Conservation (phyloP, 2,888 invertebrate species). For the Amblyjoppa proteus region DNA sequence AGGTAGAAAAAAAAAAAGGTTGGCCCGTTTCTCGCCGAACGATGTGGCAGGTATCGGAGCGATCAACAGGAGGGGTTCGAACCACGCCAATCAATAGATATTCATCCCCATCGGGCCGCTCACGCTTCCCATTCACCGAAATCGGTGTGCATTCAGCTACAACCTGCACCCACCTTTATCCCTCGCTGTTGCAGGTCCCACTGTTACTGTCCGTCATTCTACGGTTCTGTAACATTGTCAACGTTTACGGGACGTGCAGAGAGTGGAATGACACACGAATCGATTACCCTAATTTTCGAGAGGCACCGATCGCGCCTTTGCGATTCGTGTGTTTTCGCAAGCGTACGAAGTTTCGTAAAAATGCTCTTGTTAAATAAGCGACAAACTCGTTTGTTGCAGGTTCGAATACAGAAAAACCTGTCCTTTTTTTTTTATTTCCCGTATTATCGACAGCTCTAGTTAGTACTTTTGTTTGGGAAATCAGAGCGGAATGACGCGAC, state of each 20-base stretch:
- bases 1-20: constrained; percentile 63
- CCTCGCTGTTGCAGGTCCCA: constrained; percentile 79
- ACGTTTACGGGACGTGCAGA: constrained; percentile 49
- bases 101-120: constrained; percentile 82
- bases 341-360: too few species aligned
- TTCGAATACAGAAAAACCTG: too few species aligned
- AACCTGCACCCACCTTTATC: constrained; percentile 65
- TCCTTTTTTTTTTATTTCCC: too few species aligned
- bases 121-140: constrained; percentile 72
- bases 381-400: too few species aligned
- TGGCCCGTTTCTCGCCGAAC: constrained; percentile 47
- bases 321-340: too few species aligned
- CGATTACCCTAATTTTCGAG: constrained; percentile 19
- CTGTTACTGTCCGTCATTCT: constrained; percentile 69
- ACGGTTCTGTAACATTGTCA: constrained; percentile 34
- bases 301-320: neutral
- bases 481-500: too few species aligned
- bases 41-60: constrained; percentile 77
- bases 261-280: constrained; percentile 43
- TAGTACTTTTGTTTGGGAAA: too few species aligned
- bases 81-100: constrained; percentile 83
- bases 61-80: constrained; percentile 75
- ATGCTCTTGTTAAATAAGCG: too few species aligned
- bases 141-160: constrained; percentile 80
- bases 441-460: too few species aligned